Conservation (phyloP, 1,140 invertebrate genomes). For the Diploscapter pachys region DNA sequence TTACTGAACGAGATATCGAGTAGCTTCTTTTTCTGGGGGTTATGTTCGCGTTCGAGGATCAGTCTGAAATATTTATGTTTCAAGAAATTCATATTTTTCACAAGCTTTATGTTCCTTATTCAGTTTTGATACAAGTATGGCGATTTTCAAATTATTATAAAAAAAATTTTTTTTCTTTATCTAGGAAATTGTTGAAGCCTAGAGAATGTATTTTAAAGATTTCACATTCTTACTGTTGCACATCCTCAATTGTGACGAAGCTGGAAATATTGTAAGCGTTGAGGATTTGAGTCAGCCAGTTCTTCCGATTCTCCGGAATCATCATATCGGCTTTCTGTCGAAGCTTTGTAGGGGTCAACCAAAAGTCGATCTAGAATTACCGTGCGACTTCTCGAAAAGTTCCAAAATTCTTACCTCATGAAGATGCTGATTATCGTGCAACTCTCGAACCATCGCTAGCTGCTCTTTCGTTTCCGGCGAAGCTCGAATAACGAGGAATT, state of each 20-base stretch:
- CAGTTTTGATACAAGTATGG: no score
- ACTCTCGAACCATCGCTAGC: conserved; percentile 25
- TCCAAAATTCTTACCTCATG: conserved; percentile 29
- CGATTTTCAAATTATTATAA: conserved; percentile 11
- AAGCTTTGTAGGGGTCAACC: conserved; percentile 61
- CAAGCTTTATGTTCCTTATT: no score
- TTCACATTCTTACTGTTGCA: conserved; percentile 65
- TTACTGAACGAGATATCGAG: conserved; percentile 44
- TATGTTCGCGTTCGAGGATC: conserved; percentile 51
- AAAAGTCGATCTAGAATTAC: conserved; percentile 61
- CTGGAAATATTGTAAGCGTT: conserved; percentile 68
- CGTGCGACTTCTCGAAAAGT: background rate
- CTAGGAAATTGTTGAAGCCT: conserved; percentile 23
- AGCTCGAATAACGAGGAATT: conserved; percentile 40
- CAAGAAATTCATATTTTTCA: no score
- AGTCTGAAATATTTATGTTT: conserved; percentile 23
- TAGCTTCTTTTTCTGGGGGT: conserved; percentile 23
- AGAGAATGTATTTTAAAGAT: conserved; percentile 9
- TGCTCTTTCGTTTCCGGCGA: conserved; percentile 39
- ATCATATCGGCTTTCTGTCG: conserved; percentile 72
- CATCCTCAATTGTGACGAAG: conserved; percentile 71
- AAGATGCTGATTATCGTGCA: conserved; percentile 39
- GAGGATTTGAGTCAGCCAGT: conserved; percentile 68
- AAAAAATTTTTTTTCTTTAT: conserved; percentile 22
- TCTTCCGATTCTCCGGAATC: conserved; percentile 68